Conservation (phyloP, 2,797 vertebrate genomes). For the Bradypodion ventrale region DNA sequence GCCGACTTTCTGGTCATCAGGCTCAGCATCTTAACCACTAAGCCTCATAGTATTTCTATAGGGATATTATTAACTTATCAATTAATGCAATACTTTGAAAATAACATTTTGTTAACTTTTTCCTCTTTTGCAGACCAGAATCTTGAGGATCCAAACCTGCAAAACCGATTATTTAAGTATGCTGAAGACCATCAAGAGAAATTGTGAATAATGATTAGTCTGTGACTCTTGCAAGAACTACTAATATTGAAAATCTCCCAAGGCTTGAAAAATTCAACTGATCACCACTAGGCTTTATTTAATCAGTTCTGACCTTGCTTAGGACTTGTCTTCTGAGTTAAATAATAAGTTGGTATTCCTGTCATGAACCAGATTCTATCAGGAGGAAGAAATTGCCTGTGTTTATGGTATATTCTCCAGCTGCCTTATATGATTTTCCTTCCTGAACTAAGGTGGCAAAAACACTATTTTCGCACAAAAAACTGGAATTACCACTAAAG, state of each 20-base stretch:
- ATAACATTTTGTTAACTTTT: slow-evolving; percentile 11
- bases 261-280: slow-evolving; percentile 21
- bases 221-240: slow-evolving; percentile 20
- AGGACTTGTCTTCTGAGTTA: background rate
- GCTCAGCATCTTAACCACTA: no score
- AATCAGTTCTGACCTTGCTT: slow-evolving; percentile 3
- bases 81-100: background rate
- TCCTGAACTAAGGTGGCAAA: background rate
- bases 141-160: slow-evolving; percentile 44
- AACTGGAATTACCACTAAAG: background rate
- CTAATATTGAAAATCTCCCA: slow-evolving; percentile 11
- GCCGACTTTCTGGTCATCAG: no score
- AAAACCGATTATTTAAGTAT: slow-evolving; percentile 53
- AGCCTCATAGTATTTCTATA: background rate
- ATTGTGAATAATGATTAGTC: slow-evolving; percentile 50
- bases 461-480: background rate
- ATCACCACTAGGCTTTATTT: slow-evolving; percentile 45
- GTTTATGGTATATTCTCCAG: background rate
- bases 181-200: slow-evolving; percentile 42
- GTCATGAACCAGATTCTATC: background rate
- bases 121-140: slow-evolving; percentile 64
- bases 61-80: background rate
- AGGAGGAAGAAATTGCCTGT: background rate
- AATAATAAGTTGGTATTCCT: background rate
- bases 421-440: background rate